Evolutionary conservation across 2,888 invertebrate genomes (phyloP), one percentile per base, ranked within the genome.

Genomic region (Lycia hirtaria): DNA sequence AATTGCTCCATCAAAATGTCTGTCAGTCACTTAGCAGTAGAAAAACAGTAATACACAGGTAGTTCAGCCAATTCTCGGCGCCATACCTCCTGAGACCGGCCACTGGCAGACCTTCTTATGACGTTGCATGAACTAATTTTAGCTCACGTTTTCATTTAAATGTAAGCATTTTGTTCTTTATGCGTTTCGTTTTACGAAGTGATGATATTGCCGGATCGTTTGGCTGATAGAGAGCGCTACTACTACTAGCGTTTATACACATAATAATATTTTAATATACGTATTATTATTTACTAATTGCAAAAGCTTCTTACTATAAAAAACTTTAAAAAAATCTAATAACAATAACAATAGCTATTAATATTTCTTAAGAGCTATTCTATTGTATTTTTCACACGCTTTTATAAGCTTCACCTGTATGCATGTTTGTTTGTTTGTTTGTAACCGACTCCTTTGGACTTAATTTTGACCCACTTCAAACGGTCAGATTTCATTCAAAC

Each of bases 81-180:
- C 55, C 55, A 49, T 49, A 56, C 55, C 55, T 56, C 49, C 49
- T 49, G 37, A n/a, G 12, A 45, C 22, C 38, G 20, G 19, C 30
- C 40, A 2, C 49, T 56, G 55, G 49, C 55, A 44, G 37, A 28
- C 35, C 49, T 43, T 32, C 37, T 22, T 3, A 6, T 49, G 49
- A 56, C 49, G 55, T 44, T 10, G 14, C 22, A 17, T 10, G 1
- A 19, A 4, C 55, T 56, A 56, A 48, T 40, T 56, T 28, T 40
- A 30, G 22, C 20, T 17, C 43, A 9, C 30, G 38, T 30, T 55
- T 43, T 48, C 41, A 49, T 37, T 43, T 15, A 43, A 17, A 43
- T 12, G 22, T 41, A 35, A 19, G 4, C 28, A 15, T 19, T 52
- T 32, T 33, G 35, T 47, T 35, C 12, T 44, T 17, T 14, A 15